A percentile compares a stretch with the other conserved stretches of the same genome.
Conservation (phyloP, 2,888 invertebrate genomes). For the Abscondita cerata region DNA sequence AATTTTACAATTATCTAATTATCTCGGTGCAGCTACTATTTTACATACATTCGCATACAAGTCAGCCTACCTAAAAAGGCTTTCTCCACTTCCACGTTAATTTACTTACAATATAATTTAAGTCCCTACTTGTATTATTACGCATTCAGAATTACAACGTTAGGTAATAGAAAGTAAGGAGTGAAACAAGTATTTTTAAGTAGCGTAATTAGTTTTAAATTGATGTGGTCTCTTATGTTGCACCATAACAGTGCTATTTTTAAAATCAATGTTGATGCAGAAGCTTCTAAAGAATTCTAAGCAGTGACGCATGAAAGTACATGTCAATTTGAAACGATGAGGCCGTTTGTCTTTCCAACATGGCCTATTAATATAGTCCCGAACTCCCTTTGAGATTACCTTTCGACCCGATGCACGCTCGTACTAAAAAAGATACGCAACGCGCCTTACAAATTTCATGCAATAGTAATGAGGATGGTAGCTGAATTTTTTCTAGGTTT, state of each 20-base stretch:
- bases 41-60: background rate
- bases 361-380: conserved; percentile 38
- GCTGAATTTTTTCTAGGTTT: conserved; percentile 33
- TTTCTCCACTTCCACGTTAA: conserved; percentile 8
- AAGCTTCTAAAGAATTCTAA: conserved; percentile 25
- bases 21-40: background rate
- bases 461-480: conserved; percentile 33
- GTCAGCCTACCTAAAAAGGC: background rate
- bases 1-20: conserved; percentile 8
- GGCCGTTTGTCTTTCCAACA: conserved; percentile 36
- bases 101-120: conserved; percentile 9
- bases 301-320: conserved; percentile 39
- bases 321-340: conserved; percentile 38
- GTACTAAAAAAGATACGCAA: conserved; percentile 23
- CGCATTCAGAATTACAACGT: background rate
- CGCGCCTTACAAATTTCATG: conserved; percentile 21
- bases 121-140: background rate
- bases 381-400: conserved; percentile 29
- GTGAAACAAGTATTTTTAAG: background rate
- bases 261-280: conserved; percentile 25
- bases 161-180: background rate
- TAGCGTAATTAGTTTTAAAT: background rate
- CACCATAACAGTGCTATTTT: conserved; percentile 15
- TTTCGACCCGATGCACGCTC: conserved; percentile 27
- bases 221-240: background rate